phyloP scores from a whole-genome alignment of 2,888 invertebrate species.

The Exephanes ischioxanthus region DNA sequence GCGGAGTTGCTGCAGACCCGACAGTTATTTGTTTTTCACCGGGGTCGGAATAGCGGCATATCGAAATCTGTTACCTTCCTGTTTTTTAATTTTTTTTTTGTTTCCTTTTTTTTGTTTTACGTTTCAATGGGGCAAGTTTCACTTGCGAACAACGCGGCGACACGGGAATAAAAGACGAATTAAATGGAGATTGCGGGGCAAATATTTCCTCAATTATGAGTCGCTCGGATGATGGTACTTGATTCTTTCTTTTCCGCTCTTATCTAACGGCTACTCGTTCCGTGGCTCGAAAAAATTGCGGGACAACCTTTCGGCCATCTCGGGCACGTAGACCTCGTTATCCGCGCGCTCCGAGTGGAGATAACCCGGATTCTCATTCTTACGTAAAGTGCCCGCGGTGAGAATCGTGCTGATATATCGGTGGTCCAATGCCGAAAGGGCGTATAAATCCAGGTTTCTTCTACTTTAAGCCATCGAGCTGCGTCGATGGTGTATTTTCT shows the following conservation, averaged over 20 bases:
- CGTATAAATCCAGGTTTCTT: background rate
- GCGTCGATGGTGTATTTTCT: no score
- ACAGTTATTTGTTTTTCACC: slow-evolving; percentile 57
- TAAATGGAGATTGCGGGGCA: background rate
- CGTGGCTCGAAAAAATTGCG: background rate
- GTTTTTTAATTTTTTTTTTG: background rate
- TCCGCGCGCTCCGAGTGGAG: background rate
- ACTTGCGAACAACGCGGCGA: background rate
- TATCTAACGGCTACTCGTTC: background rate
- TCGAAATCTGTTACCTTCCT: background rate
- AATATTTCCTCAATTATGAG: background rate
- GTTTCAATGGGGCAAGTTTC: background rate
- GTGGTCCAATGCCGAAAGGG: background rate
- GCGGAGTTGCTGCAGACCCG: slow-evolving; percentile 9
- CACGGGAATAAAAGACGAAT: background rate
- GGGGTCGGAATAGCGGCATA: background rate
- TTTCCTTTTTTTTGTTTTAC: background rate
- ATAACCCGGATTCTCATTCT: background rate
- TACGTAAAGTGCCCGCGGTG: background rate
- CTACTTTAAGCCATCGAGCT: no score
- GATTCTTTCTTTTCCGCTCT: background rate
- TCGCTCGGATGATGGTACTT: background rate
- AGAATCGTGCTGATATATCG: background rate
- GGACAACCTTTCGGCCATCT: background rate
- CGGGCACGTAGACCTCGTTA: background rate